These are phyloP conservation scores for Tokudaia tokunoshimensis DNA, from an alignment of 2,797 vertebrate species.

Conservation along the genomic window DNA sequence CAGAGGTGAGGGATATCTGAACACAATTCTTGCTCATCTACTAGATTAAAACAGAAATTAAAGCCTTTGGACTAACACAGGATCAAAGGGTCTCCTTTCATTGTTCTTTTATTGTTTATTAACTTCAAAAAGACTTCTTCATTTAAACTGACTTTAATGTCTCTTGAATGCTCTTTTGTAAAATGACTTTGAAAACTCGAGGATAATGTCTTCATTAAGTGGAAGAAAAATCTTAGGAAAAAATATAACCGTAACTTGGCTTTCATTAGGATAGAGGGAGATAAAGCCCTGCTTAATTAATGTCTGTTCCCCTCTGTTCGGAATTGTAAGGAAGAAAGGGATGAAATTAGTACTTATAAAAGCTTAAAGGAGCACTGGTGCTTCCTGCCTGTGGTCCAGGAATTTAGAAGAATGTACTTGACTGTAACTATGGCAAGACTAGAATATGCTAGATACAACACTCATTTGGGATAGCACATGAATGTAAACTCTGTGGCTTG, in stretches of 20 bases:
- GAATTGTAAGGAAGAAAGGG: constrained; percentile 82
- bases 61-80: constrained; percentile 89
- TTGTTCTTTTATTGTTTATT: constrained; percentile 93
- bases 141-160: constrained; percentile 92
- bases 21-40: constrained; percentile 87
- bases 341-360: constrained; percentile 88
- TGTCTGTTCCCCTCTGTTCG: constrained; percentile 88
- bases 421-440: not conserved
- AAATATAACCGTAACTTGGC: constrained; percentile 88
- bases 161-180: constrained; percentile 91
- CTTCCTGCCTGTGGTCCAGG: constrained; percentile 54
- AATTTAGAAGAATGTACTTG: constrained; percentile 30
- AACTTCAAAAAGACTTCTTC: constrained; percentile 92
- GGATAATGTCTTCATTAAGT: constrained; percentile 92
- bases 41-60: constrained; percentile 92
- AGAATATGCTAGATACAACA: not conserved
- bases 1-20: constrained; percentile 87
- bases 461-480: not conserved
- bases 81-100: constrained; percentile 91
- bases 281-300: constrained; percentile 90
- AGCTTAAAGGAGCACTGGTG: constrained; percentile 82
- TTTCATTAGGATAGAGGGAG: constrained; percentile 89
- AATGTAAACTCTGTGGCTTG: not conserved
- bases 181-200: constrained; percentile 91
- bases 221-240: constrained; percentile 87